Evolutionary conservation across 2,797 vertebrate genomes (phyloP), one percentile per base, ranked within the genome.

Genomic region (Masticophis lateralis): DNA sequence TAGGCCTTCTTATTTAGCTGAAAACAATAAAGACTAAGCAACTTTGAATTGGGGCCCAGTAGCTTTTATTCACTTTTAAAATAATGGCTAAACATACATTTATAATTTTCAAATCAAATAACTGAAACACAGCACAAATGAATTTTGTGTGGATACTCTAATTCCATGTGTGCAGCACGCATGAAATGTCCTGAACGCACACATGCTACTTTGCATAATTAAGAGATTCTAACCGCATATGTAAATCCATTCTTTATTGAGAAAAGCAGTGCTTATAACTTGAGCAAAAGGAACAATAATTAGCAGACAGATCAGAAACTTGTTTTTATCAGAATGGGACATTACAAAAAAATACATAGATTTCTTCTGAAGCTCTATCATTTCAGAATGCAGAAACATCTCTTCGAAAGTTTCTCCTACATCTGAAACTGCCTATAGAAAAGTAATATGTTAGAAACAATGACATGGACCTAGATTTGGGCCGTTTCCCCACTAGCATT

Each of bases 41-140:
- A 96, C 94, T 92, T 66, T 61, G 86, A 95, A 96, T 94, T 61
- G 95, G 95, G 91, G 91, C 74, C 92, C 90, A 94, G 79, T 90
- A 94, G 86, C 89, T 95, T 97, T 96, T 95, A 95, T 96, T 95
- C 92, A 95, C 94, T 93, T 92, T n/a, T 95, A 95, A 97, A 97
- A 95, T 95, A 96, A 96, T 92, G 92, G 92, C 88, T 25, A 0
- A 88, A 94, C 92, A 92, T 93, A 92, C 94, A 96, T 94, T 95
- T 94, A 92, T 92, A 93, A 93, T 43, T 37, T 94, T 56, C 60
- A 56, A 56, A 86, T 94, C 60, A 92, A 57, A 22, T 69, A 93
- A 95, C 55, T 94, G 91, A 95, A 83, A 94, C 61, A 95, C 79
- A 93, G 88, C 56, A 93, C 94, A 95, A 93, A 53, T 74, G 92